Conservation (phyloP, 1,140 invertebrate genomes). For the Hesperophylax magnus region DNA sequence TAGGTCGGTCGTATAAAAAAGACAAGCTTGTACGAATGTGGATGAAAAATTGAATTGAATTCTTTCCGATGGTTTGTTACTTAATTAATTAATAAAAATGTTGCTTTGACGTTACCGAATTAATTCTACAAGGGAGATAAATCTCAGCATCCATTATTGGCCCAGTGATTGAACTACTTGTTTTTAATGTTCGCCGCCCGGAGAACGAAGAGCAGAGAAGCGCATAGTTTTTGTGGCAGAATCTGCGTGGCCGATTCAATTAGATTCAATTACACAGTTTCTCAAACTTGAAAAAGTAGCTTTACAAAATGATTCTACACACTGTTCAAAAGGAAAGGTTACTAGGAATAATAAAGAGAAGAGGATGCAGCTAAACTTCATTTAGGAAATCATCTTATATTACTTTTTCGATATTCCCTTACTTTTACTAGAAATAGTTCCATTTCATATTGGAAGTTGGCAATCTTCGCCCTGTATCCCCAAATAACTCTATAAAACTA, state of each 20-base stretch:
- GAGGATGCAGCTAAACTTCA: too few relatives aligned
- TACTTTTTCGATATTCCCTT: too few relatives aligned
- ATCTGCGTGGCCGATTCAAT: constrained; percentile 49
- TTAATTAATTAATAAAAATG: background rate
- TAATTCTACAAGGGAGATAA: background rate
- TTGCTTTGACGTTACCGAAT: background rate
- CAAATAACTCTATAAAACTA: too few relatives aligned
- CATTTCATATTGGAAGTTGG: too few relatives aligned
- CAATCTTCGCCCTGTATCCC: too few relatives aligned
- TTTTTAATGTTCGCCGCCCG: constrained; percentile 13
- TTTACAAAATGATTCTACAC: constrained; percentile 52
- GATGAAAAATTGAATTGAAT: too few relatives aligned
- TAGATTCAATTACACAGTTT: constrained; percentile 56
- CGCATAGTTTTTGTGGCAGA: constrained; percentile 24
- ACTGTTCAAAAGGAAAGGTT: background rate
- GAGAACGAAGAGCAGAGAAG: background rate
- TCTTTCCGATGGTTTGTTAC: background rate
- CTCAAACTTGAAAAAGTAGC: constrained; percentile 39
- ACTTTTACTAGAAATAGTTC: too few relatives aligned
- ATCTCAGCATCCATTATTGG: constrained; percentile 28
- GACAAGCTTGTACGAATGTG: background rate
- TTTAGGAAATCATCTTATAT: too few relatives aligned
- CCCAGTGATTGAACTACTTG: constrained; percentile 5
- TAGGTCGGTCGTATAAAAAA: background rate
- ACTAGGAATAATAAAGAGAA: background rate